Evolutionary conservation across 2,113 vertebrate species (phyloP).

Genomic region (Otolemur garnettii): DNA sequence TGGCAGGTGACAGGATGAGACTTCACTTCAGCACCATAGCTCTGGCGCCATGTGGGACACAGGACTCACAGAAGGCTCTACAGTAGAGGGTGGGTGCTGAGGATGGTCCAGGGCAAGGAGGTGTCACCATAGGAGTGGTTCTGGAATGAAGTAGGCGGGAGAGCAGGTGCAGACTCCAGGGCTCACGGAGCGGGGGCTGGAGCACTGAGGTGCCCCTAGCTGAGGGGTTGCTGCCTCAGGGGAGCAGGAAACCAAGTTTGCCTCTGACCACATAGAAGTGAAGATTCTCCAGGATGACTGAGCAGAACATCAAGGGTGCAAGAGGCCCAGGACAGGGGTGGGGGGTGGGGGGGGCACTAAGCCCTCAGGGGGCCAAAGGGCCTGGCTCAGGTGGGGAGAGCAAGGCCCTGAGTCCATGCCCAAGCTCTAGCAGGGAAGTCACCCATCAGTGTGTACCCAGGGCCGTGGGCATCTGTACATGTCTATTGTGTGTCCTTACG

Average conservation of each 20-base stretch:
- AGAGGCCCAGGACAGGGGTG: background rate
- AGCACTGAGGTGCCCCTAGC: background rate
- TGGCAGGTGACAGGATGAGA: background rate
- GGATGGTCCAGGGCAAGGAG: background rate
- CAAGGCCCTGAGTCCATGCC: background rate
- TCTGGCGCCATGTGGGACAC: no score
- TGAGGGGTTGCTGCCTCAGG: background rate
- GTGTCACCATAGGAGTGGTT: background rate
- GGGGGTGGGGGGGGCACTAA: no score
- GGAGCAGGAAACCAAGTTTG: background rate
- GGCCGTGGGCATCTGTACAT: fast-evolving
- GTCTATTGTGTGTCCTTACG: background rate
- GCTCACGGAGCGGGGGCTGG: no score
- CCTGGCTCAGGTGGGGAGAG: background rate
- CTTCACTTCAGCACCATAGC: background rate
- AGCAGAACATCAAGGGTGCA: no score
- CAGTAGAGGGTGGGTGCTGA: fast-evolving
- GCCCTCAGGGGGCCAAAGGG: background rate
- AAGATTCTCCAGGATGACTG: no score
- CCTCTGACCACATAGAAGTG: no score
- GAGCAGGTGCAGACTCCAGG: no score
- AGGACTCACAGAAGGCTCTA: no score
- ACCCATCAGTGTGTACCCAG: background rate
- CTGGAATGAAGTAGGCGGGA: background rate
- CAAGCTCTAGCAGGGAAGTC: background rate